Conservation (phyloP, 2,113 vertebrate species). For the Haplochromis burtoni region DNA sequence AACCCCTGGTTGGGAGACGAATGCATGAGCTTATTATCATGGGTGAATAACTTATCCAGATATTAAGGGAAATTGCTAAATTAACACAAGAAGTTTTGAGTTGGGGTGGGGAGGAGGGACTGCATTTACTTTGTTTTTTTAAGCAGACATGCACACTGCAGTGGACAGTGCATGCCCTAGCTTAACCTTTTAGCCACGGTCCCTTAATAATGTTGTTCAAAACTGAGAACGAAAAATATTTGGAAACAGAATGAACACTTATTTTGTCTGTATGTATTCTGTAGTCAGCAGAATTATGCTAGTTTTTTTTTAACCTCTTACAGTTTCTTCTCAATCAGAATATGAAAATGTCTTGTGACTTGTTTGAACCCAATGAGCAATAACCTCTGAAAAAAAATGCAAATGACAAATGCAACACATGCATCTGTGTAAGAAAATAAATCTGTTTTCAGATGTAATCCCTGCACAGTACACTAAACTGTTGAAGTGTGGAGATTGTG, state of each 20-base stretch:
- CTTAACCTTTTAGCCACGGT: neutral
- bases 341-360: neutral
- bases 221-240: neutral
- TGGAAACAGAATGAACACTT: neutral
- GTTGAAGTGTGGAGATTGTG: neutral
- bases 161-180: too few relatives aligned
- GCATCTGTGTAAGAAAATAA: neutral
- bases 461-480: neutral
- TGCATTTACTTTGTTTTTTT: neutral
- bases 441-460: neutral
- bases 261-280: neutral
- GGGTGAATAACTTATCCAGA: neutral
- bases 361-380: neutral
- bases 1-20: neutral
- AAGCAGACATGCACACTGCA: neutral
- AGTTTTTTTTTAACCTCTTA: accelerated
- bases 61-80: neutral
- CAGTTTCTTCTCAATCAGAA: neutral
- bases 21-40: neutral
- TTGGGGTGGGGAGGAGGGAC: neutral
- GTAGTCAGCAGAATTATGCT: neutral
- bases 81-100: neutral
- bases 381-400: neutral
- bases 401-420: neutral
- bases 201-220: neutral